These are phyloP conservation scores for Machimus atricapillus DNA, from an alignment of 2,888 invertebrate genomes.

Conservation along the genomic window DNA sequence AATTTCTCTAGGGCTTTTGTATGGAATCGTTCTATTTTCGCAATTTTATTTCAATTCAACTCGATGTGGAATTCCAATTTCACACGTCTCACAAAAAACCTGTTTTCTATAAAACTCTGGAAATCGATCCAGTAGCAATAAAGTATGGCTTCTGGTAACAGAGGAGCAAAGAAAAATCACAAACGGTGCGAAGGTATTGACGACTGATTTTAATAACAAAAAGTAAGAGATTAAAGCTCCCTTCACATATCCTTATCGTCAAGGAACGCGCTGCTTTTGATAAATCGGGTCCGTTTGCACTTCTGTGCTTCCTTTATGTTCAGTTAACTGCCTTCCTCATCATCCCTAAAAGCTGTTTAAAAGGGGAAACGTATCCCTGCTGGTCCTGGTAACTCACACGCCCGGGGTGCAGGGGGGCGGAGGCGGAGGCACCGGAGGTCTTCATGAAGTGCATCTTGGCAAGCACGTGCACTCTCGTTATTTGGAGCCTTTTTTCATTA, in stretches of 20 bases:
- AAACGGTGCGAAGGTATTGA: background rate
- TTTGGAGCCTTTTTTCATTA: conserved; percentile 18
- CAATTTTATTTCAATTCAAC: background rate
- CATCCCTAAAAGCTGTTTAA: conserved; percentile 16
- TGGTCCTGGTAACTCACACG: background rate
- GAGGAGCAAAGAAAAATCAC: background rate
- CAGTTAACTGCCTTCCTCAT: conserved; percentile 19
- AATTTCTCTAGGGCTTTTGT: background rate
- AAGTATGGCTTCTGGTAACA: conserved; percentile 3
- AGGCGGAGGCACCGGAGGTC: background rate
- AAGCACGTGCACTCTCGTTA: conserved; percentile 17
- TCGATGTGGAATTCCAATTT: background rate
- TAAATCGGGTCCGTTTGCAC: conserved; percentile 25
- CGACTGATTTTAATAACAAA: conserved; percentile 17
- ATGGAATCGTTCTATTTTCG: background rate
- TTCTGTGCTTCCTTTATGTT: conserved; percentile 16
- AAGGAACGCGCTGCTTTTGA: conserved; percentile 6
- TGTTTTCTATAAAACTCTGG: background rate
- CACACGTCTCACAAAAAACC: background rate
- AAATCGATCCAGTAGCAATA: conserved; percentile 13
- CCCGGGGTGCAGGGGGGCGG: no score
- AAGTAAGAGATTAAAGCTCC: conserved; percentile 11
- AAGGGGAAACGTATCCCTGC: background rate
- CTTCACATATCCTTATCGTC: background rate
- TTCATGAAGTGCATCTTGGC: background rate